These are phyloP conservation scores for Elephas maximus DNA, from an alignment of 2,113 vertebrate species.

Conservation along the genomic window DNA sequence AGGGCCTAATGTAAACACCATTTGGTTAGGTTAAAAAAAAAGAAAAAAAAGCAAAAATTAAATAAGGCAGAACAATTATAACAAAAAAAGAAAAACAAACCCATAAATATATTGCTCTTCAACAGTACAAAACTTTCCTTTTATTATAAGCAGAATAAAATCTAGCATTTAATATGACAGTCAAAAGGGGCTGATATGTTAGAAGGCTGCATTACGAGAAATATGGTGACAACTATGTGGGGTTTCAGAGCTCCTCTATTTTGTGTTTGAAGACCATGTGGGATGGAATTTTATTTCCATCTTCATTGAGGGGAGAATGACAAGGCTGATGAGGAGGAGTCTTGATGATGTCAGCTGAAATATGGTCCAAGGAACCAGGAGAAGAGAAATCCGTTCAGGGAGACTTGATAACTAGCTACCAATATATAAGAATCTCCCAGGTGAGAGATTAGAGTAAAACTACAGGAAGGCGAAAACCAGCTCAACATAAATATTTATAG, in stretches of 20 bases:
- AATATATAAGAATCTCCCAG: neutral
- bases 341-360: neutral
- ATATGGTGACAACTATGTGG: neutral
- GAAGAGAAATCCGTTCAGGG: slow-evolving; percentile 1
- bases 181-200: too few species aligned
- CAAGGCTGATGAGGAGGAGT: neutral
- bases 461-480: neutral
- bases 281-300: neutral
- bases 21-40: neutral
- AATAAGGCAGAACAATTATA: neutral
- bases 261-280: neutral
- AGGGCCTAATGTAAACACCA: neutral
- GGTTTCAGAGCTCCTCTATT: neutral
- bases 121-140: neutral
- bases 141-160: slow-evolving; percentile 1
- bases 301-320: neutral
- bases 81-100: neutral
- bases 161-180: neutral
- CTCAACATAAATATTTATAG: neutral
- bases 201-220: neutral
- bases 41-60: slow-evolving; percentile 30
- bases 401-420: neutral
- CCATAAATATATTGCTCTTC: neutral
- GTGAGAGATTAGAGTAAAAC: slow-evolving; percentile 2
- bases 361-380: neutral